A percentile compares a stretch with the other conserved stretches of the same genome.
These are phyloP conservation scores for Deilephila porcellus DNA, from an alignment of 2,888 invertebrate genomes.

Conservation along the genomic window DNA sequence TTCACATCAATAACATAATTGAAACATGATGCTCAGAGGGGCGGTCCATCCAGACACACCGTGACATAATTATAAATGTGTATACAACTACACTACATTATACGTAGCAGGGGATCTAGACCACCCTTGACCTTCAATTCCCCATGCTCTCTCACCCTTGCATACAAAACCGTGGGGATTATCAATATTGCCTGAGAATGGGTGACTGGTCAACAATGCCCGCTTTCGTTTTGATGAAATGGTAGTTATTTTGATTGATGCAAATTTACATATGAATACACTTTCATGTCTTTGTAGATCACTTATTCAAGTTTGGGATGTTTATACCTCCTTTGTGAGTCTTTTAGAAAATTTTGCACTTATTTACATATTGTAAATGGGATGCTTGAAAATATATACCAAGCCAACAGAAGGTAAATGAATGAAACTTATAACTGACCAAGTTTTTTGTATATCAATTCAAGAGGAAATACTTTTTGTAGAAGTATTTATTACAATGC, in stretches of 20 bases:
- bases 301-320: not conserved
- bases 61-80: constrained; percentile 24
- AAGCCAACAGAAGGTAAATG: not conserved
- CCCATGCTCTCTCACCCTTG: constrained; percentile 49
- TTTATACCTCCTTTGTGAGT: not conserved
- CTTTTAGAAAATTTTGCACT: not conserved
- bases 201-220: not conserved
- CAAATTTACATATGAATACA: not conserved
- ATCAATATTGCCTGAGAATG: not conserved
- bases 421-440: no score
- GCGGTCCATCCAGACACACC: not conserved
- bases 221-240: not conserved
- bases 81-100: constrained; percentile 4
- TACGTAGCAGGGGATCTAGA: constrained; percentile 34
- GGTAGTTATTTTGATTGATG: not conserved
- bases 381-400: not conserved
- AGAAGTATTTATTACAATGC: no score
- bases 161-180: constrained; percentile 37
- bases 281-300: not conserved
- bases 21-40: constrained; percentile 17
- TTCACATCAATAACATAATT: constrained; percentile 17
- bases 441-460: no score
- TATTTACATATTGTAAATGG: not conserved
- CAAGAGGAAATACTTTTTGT: no score
- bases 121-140: constrained; percentile 60